Evolutionary conservation across 2,797 vertebrate species (phyloP), one percentile per base, ranked within the genome.

Genomic region (Bryconaethiops microstoma): DNA sequence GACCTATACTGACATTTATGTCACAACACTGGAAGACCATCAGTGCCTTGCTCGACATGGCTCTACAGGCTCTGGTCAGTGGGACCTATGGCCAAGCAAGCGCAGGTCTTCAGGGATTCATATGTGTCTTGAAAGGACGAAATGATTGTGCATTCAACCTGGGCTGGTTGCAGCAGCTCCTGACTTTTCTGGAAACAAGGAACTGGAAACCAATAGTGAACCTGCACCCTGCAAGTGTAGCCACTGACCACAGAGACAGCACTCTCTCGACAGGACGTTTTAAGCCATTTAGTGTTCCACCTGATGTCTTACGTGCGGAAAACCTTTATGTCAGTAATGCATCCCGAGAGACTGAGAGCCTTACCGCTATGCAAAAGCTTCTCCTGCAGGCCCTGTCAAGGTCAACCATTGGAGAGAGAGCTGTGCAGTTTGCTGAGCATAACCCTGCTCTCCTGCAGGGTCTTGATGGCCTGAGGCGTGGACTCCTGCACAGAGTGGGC

Each of bases 161-260:
- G 35, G 93, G 91, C 64, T 96, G 96, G 95, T 86, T 97, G 65
- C 94, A 95, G 87, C 92, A 95, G 85, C 88, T 97, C 64, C 84
- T 96, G 67, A 85, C 91, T 69, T 90, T 96, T 60, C 80, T 97
- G 69, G 94, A 96, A 77, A 94, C 92, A 2, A 94, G 88, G 23
- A 95, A 93, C 86, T 97, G 96, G 96, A 96, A 93, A 86, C 93
- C 96, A 0, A 89, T 96, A 72, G 91, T 96, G 76, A 96, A 94
- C 87, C 86, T 97, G 63, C 95, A 96, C 75, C 92, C 96, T 19
- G 55, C 89, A 68, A 87, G 84, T 8, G 88, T 90, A 64, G 85
- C 76, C 25, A 87, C 77, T 40, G 91, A 91, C 29, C 89, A 87
- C 71, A 88, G 81, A 62, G 83, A 85, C 0, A 91, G 86, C 1